Base-by-base conservation (phyloP, 2,797 vertebrate species). In the Brotula barbata region DNA sequence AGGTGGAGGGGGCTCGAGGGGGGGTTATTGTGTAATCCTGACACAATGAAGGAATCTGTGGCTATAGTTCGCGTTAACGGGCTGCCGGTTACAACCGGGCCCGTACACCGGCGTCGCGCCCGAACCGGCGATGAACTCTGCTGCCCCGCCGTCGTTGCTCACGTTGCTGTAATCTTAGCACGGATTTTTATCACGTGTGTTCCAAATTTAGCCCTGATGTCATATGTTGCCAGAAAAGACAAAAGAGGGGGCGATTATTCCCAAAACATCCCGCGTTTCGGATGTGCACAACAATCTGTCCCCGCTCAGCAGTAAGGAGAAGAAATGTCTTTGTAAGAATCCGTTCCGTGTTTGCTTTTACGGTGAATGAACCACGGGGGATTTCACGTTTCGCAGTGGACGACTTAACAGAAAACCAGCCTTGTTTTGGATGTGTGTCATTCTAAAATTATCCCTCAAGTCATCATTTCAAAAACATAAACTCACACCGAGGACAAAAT, bases 41-140 rank as follows among this genome's bases (percentile, higher is more conserved):
- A 82, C 88, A 92, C 88, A 93, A 91, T 85, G 88, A 90, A 84
- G 90, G 89, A 90, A 93, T 91, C 73, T 87, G 86, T 89, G 88
- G 59, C 88, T 85, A 53, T 15, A 20, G 67, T 63, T 63, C 48
- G 52, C 16, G 48, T 39, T 83, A 58, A 71, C 51, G 44, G 58
- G 12, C 46, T 46, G 45, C 39, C 3, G 13, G 6, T 5, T 6
- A 3, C 34, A 10, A 51, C 49, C 10, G 19, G 21, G n/a, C 17
- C 42, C 20, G 37, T 23, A 17, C 20, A 54, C 33, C 15, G 12
- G 52, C 19, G 34, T 19, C 33, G 14, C 15, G 28, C 23, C 44
- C 58, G 28, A 49, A 51, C 45, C 48, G 17, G 7, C 15, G 20
- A 40, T 68, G 51, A 66, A 33, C 59, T 52, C 33, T 5, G 25